Base-by-base conservation (phyloP, 2,888 invertebrate genomes). In the Hedychridium roseum region DNA sequence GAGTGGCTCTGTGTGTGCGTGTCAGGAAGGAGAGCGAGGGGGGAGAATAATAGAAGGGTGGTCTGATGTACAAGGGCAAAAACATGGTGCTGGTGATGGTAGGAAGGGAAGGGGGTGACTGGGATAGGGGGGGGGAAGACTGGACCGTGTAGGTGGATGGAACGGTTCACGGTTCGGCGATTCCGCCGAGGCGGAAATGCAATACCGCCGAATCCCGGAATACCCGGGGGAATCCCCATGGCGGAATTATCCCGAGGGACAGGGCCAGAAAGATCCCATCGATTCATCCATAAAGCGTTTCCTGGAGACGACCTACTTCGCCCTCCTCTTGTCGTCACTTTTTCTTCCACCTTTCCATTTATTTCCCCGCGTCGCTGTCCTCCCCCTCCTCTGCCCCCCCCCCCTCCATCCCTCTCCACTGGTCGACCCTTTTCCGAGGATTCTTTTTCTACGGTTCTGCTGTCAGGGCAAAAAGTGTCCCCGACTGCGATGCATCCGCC, bases 231-330 rank as follows among this genome's bases (percentile, higher is more conserved):
- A n/a, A n/a, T n/a, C n/a, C n/a, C n/a, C n/a, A n/a, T n/a, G n/a
- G n/a, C 23, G 23, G 42, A 46, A 52, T 53, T 27, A 43, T 40
- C 39, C 41, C 31, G 11, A 11, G 23, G 21, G 30, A 26, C 21
- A 12, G 1, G 11, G n/a, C 27, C 15, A 18, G 20, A 21, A 26
- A 40, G 38, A 43, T 42, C 15, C 17, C 26, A 38, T 28, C 53
- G 35, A 42, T 54, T 42, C 42, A 2, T 5, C 31, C 26, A 20
- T 23, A 39, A 38, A 46, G 20, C 21, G 27, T 11, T 21, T 43
- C 11, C 20, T 3, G 11, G n/a, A 21, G 5, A 23, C 23, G 23
- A 23, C 23, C 23, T 23, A 23, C 23, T 6, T 23, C 9, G 5
- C 9, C 23, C 23, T 9, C 23, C 9, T 23, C 9, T 23, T n/a